A percentile compares a stretch with the other conserved stretches of the same genome.
phyloP scores from a whole-genome alignment of 2,888 invertebrate genomes.

The Melinaea menophilus region DNA sequence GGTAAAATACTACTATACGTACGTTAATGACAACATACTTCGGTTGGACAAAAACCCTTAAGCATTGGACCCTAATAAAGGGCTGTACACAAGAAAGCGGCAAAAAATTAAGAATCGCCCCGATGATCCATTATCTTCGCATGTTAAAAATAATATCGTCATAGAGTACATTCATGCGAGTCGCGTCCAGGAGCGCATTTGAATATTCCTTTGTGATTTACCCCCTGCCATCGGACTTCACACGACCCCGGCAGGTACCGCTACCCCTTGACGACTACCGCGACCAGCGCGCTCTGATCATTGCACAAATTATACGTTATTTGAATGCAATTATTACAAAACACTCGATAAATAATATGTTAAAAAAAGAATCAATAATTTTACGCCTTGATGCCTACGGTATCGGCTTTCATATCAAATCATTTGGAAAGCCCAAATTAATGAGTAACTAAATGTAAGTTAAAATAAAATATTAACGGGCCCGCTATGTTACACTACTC shows the following conservation, averaged over 20 bases:
- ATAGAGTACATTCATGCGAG: conserved; percentile 75
- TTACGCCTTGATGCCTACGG: no score
- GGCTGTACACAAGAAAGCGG: conserved; percentile 64
- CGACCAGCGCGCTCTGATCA: conserved; percentile 11
- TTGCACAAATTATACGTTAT: conserved; percentile 2
- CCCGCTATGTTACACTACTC: conserved; percentile 32
- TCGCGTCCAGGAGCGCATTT: conserved; percentile 75
- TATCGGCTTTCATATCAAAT: conserved; percentile 4
- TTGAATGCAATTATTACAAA: background rate
- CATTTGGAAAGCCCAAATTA: conserved; percentile 30
- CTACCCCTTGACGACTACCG: conserved; percentile 19
- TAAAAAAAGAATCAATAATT: no score
- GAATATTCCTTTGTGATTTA: conserved; percentile 65
- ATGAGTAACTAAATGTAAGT: conserved; percentile 29
- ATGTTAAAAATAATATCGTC: conserved; percentile 77
- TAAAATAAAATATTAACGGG: conserved; percentile 31
- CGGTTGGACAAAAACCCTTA: conserved; percentile 71
- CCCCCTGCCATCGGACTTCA: conserved; percentile 74
- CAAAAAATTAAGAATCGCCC: conserved; percentile 77
- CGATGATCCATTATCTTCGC: conserved; percentile 76
- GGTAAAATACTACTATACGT: conserved; percentile 48
- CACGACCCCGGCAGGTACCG: conserved; percentile 64
- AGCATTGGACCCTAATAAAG: conserved; percentile 71
- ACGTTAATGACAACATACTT: conserved; percentile 65
- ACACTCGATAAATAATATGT: background rate